A percentile compares a stretch with the other conserved stretches of the same genome.
Conservation (phyloP, 37 sponge, comb jelly and placozoan genomes). For the Halichondria panicea region DNA sequence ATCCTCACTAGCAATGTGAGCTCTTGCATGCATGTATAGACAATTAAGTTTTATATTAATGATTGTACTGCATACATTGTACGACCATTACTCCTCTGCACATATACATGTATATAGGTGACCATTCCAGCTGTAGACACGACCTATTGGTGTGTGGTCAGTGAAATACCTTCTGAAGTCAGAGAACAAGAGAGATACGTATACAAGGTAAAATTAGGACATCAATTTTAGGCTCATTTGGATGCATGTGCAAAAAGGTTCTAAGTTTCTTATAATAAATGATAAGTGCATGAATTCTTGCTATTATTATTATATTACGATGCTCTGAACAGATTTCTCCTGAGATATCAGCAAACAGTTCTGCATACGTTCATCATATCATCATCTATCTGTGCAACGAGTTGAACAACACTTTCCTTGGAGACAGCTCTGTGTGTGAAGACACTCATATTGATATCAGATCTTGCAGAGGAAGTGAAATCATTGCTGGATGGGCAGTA, state of each 20-base stretch:
- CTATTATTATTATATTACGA: no score
- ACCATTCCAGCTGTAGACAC: conserved; percentile 14
- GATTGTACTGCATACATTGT: background rate
- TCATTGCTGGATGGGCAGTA: conserved; percentile 66
- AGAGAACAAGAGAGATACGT: conserved; percentile 8
- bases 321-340: conserved; percentile 24
- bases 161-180: conserved; percentile 2
- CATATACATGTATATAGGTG: background rate
- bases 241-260: no score
- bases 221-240: background rate
- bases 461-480: background rate
- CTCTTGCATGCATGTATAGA: no score
- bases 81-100: no score
- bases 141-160: conserved; percentile 32
- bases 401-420: conserved; percentile 12
- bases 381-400: conserved; percentile 47
- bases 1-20: background rate
- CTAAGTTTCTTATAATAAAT: no score
- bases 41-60: background rate
- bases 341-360: conserved; percentile 10
- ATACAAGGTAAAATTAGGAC: background rate
- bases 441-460: background rate
- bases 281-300: no score
- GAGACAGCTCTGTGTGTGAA: background rate
- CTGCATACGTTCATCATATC: conserved; percentile 63